A percentile compares a stretch with the other conserved stretches of the same genome.
Evolutionary conservation across 1,140 invertebrate species (phyloP).

Genomic region (Arctopsyche grandis): DNA sequence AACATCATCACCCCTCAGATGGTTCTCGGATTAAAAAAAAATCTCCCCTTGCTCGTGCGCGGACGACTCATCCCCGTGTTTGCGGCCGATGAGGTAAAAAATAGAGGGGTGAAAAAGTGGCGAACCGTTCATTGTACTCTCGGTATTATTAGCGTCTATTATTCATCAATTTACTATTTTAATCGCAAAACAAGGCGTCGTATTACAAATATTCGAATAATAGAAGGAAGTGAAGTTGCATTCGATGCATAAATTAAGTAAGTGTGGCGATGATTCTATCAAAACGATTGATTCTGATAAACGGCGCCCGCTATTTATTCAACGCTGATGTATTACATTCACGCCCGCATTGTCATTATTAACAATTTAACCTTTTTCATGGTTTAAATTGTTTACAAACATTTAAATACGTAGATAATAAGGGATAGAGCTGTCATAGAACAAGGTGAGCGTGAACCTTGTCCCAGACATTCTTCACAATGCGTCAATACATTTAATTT

Average conservation of each 20-base stretch:
- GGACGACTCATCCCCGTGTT: conserved; percentile 13
- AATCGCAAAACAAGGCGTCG: too few species aligned
- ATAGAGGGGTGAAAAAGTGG: conserved; percentile 23
- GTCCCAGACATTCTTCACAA: conserved; percentile 7
- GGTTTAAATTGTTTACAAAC: conserved; percentile 20
- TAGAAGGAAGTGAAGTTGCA: not conserved
- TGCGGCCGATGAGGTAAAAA: conserved; percentile 23
- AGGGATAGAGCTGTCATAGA: conserved; percentile 3
- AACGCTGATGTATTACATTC: not conserved
- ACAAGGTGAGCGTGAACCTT: not conserved
- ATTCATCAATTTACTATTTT: too few species aligned
- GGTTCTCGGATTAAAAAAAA: conserved; percentile 27
- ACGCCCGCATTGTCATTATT: conserved; percentile 16
- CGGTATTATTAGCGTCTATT: conserved; percentile 1
- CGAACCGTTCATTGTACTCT: not conserved
- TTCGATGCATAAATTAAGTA: not conserved
- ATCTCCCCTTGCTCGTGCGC: conserved; percentile 5
- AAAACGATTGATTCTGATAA: not conserved
- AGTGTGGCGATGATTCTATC: not conserved
- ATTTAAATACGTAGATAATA: conserved; percentile 19
- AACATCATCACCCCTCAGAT: conserved; percentile 40
- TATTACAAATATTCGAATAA: too few species aligned
- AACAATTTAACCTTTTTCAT: conserved; percentile 19
- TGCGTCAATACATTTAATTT: too few species aligned
- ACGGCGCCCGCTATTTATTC: not conserved